Evolutionary conservation across 1,140 invertebrate species (phyloP).

Genomic region (Apis cerana): DNA sequence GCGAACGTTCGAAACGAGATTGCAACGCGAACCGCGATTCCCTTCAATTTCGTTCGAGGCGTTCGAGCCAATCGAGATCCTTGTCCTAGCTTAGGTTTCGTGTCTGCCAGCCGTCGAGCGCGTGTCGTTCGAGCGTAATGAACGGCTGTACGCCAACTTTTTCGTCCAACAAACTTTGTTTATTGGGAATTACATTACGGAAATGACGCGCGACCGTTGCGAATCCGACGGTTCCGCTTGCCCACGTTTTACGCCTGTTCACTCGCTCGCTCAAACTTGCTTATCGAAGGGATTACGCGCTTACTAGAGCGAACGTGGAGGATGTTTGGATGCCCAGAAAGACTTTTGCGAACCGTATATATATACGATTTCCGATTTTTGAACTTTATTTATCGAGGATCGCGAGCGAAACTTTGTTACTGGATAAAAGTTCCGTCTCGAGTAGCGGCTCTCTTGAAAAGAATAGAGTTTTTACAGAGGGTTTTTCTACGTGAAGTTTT

Average conservation of each 20-base stretch:
- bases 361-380: background rate
- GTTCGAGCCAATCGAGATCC: constrained; percentile 1
- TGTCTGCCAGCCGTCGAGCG: too few species aligned
- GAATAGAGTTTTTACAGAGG: background rate
- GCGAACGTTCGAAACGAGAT: constrained; percentile 17
- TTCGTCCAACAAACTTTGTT: constrained; percentile 39
- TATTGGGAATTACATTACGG: constrained; percentile 39
- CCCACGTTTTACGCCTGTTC: background rate
- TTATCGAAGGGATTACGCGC: background rate
- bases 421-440: background rate
- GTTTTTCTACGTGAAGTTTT: too few species aligned
- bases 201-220: constrained; percentile 22
- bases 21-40: background rate
- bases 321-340: too few species aligned
- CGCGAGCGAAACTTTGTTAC: background rate
- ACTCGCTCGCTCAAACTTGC: background rate
- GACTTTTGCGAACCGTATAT: background rate
- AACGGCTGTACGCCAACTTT: constrained; percentile 24
- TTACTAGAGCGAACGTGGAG: background rate
- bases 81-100: background rate
- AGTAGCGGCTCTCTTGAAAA: too few species aligned
- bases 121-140: constrained; percentile 20
- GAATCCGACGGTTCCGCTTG: constrained; percentile 12
- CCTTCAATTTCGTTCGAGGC: constrained; percentile 24
- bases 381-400: background rate